Conservation (phyloP, 2,113 vertebrate species). For the Brevimyrus niger region DNA sequence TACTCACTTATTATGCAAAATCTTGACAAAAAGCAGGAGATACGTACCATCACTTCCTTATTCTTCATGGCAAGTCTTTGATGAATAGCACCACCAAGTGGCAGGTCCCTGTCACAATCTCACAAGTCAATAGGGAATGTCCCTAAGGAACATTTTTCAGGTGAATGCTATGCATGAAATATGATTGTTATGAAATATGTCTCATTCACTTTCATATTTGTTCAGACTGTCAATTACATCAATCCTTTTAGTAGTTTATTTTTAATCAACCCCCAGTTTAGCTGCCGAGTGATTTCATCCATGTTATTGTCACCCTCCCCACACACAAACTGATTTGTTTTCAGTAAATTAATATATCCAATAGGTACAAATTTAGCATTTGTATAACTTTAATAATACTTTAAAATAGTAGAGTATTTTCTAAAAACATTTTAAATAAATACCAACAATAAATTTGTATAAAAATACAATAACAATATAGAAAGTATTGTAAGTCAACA, state of each 20-base stretch:
- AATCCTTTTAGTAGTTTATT: not conserved
- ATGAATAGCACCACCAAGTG: not conserved
- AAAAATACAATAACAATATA: conserved; percentile 3
- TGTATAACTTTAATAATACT: not conserved
- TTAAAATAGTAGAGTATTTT: not conserved
- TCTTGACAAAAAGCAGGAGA: no score
- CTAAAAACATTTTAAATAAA: not conserved
- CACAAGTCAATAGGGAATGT: not conserved
- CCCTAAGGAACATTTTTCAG: not conserved
- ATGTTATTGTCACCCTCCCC: not conserved
- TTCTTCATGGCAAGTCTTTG: not conserved
- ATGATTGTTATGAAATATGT: not conserved
- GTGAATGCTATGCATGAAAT: not conserved
- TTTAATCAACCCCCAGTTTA: not conserved
- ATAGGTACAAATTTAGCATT: not conserved
- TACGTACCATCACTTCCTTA: not conserved
- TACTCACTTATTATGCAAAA: no score
- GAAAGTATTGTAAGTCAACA: no score
- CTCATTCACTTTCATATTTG: not conserved
- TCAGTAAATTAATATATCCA: not conserved
- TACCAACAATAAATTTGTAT: not conserved
- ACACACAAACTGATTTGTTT: not conserved
- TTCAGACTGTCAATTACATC: not conserved
- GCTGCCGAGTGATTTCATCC: not conserved
- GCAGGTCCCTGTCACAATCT: not conserved